These are phyloP conservation scores for Larimichthys crocea DNA, from an alignment of 2,113 vertebrate genomes.

Conservation along the genomic window DNA sequence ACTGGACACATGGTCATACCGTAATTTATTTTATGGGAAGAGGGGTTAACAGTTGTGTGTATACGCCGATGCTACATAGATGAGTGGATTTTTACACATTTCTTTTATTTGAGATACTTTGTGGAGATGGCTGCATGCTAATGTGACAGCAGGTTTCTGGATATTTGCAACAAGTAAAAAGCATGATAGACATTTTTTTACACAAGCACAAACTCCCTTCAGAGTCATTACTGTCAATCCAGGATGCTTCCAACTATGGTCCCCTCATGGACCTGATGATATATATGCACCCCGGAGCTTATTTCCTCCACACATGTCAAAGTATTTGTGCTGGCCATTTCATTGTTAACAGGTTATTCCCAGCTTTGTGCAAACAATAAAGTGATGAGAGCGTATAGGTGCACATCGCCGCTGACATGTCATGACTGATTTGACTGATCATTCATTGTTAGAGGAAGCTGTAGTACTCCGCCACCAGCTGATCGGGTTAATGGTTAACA, in stretches of 20 bases:
- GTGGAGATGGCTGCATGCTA: conserved; percentile 52
- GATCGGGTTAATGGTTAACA: conserved; percentile 64
- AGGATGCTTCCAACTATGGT: conserved; percentile 42
- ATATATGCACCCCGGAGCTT: conserved; percentile 29
- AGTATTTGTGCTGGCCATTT: conserved; percentile 15
- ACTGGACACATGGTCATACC: conserved; percentile 75
- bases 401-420: conserved; percentile 9
- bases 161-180: conserved; percentile 68
- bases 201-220: conserved; percentile 66
- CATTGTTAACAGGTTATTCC: conserved; percentile 21
- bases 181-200: conserved; percentile 47
- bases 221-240: conserved; percentile 76
- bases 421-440: conserved; percentile 43
- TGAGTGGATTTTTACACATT: conserved; percentile 34
- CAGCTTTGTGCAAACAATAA: conserved; percentile 16
- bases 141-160: conserved; percentile 66
- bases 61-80: conserved; percentile 28
- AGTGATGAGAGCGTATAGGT: conserved; percentile 19
- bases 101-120: conserved; percentile 44
- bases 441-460: conserved; percentile 47
- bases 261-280: conserved; percentile 3
- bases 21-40: conserved; percentile 69
- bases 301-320: conserved; percentile 28
- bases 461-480: conserved; percentile 30
- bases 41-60: conserved; percentile 67